phyloP scores from a whole-genome alignment of 2,113 vertebrate species.

The Herpetotheres cachinnans region DNA sequence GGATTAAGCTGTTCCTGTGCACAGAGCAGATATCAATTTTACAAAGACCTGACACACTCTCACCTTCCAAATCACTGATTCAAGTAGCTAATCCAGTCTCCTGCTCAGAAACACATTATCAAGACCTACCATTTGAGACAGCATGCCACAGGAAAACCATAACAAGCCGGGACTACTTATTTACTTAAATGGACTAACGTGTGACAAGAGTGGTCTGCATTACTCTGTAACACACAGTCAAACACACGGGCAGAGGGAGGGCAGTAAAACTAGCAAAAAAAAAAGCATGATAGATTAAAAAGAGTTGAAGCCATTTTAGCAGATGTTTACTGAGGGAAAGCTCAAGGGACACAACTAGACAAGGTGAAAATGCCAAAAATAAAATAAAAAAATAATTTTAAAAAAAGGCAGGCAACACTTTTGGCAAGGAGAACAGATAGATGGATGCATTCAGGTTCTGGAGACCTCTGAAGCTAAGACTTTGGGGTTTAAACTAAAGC shows the following conservation, averaged over 20 bases:
- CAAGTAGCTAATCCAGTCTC: not conserved
- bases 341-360: not conserved
- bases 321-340: not conserved
- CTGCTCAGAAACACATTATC: not conserved
- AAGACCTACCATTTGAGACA: rapidly evolving
- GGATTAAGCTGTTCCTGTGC: not conserved
- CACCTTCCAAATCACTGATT: not conserved
- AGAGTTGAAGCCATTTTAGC: not conserved
- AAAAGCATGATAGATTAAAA: not conserved
- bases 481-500: not conserved
- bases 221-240: not conserved
- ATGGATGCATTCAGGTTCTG: not conserved
- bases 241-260: rapidly evolving
- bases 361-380: not conserved
- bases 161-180: not conserved
- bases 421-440: not conserved
- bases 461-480: not conserved
- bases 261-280: not conserved
- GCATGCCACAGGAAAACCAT: rapidly evolving
- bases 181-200: not conserved
- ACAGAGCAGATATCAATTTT: not conserved
- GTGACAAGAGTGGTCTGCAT: not conserved
- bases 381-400: not conserved
- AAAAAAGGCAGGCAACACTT: not conserved
- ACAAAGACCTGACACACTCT: not conserved